Evolutionary conservation across 2,888 invertebrate species (phyloP), one percentile per base, ranked within the genome.

Genomic region (Abscondita cerata): DNA sequence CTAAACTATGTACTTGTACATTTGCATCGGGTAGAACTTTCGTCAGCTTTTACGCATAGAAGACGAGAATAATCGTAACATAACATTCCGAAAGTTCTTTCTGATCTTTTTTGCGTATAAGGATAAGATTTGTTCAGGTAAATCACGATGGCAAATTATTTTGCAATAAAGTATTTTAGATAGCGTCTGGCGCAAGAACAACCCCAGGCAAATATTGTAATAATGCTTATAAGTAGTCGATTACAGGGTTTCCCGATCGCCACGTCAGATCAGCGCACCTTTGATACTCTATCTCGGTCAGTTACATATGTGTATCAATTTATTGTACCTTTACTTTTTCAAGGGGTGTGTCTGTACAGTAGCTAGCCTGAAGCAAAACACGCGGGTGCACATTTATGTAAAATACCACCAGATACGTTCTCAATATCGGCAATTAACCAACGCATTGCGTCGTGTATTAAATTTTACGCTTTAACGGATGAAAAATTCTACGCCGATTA

Each of bases 311-410:
- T 38, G 19, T 54, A 46, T 64, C 61, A 18, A 54, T 69, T 59
- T 60, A 58, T 25, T 59, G 64, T 68, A 62, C 68, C 72, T 70
- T 69, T 64, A 56, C 69, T 68, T 65, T 69, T 62, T 65, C 51
- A 65, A 63, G 70, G 73, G 75, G 76, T 76, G 77, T 77, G 77
- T 72, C 76, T 66, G 70, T 68, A 76, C 76, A 65, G 77, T 77
- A 77, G 77, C 76, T 48, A 47, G 72, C 76, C 75, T 55, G 48
- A 70, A 73, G 74, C 70, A 65, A 65, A 68, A 68, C 73, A 73
- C 72, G 72, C 73, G 76, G 73, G 73, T 75, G 73, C 72, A 69
- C 69, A 70, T 72, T 75, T 74, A 72, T 75, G 73, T 73, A 72
- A 73, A 73, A 71, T 69, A 71, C 66, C 68, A 63, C 66, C 66